These are phyloP conservation scores for Macropus fuliginosus DNA, from an alignment of 2,797 vertebrate species.

Conservation along the genomic window DNA sequence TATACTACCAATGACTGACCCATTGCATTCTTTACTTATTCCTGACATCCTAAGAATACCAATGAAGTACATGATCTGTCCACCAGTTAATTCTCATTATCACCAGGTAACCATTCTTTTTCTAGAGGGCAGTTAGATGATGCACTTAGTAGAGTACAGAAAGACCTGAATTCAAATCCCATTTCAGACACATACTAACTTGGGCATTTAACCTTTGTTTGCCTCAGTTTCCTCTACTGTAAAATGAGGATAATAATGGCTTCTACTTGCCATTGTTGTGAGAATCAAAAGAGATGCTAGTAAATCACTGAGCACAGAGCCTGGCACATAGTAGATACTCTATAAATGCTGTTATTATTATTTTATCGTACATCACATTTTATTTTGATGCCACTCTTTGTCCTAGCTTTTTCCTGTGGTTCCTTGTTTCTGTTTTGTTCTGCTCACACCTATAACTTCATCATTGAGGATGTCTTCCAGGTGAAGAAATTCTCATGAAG, in stretches of 20 bases:
- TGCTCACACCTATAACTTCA: background rate
- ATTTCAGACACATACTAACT: background rate
- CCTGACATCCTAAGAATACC: background rate
- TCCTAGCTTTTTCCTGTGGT: background rate
- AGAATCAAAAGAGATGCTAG: background rate
- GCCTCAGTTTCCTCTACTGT: background rate
- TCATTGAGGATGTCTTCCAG: background rate
- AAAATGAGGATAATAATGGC: background rate
- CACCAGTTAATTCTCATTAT: background rate
- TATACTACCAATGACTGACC: background rate
- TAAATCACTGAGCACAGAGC: background rate
- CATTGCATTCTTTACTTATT: background rate
- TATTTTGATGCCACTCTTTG: background rate
- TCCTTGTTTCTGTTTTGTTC: background rate
- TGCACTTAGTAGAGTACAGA: background rate
- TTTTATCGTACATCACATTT: background rate
- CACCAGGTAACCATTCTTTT: background rate
- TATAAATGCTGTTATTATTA: background rate
- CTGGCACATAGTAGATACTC: background rate
- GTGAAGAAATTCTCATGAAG: background rate
- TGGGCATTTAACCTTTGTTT: background rate
- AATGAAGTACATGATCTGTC: background rate
- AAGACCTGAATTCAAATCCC: background rate
- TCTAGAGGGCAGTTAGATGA: background rate
- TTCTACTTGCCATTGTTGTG: background rate